phyloP scores from a whole-genome alignment of 2,113 vertebrate species.

The Hoplias malabaricus region DNA sequence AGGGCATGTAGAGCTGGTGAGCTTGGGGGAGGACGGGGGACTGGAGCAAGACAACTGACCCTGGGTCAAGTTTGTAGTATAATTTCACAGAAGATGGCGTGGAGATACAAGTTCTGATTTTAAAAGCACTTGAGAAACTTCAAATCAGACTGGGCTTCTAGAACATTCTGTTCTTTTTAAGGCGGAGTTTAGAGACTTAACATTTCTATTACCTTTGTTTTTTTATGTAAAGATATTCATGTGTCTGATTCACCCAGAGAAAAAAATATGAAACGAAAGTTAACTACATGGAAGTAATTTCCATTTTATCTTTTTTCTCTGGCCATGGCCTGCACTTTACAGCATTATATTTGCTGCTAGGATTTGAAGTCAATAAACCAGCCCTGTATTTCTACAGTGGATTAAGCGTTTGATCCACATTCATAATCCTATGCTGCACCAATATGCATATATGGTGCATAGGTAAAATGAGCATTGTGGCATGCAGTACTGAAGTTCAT shows the following conservation, averaged over 20 bases:
- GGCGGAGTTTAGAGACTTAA: neutral
- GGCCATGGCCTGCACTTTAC: neutral
- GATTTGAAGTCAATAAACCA: neutral
- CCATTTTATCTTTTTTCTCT: neutral
- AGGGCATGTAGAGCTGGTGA: constrained; percentile 46
- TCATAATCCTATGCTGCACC: constrained; percentile 1
- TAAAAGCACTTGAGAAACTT: constrained; percentile 26
- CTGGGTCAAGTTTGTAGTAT: constrained; percentile 31
- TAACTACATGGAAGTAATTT: neutral
- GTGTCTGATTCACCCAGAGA: neutral
- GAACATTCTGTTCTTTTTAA: constrained; percentile 31
- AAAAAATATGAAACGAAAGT: neutral
- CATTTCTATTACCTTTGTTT: neutral
- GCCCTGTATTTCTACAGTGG: neutral
- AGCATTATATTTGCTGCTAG: neutral
- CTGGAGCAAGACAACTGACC: constrained; percentile 27
- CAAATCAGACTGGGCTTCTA: constrained; percentile 26
- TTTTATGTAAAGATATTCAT: neutral
- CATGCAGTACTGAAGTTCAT: constrained; percentile 34
- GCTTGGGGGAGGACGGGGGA: constrained; percentile 55
- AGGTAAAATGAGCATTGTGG: neutral
- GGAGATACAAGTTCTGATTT: constrained; percentile 56
- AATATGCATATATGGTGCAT: neutral
- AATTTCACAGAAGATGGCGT: constrained; percentile 59
- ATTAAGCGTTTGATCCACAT: neutral